Evolutionary conservation across 2,113 vertebrate genomes (phyloP), one percentile per base, ranked within the genome.

Genomic region (Nettapus auritus): DNA sequence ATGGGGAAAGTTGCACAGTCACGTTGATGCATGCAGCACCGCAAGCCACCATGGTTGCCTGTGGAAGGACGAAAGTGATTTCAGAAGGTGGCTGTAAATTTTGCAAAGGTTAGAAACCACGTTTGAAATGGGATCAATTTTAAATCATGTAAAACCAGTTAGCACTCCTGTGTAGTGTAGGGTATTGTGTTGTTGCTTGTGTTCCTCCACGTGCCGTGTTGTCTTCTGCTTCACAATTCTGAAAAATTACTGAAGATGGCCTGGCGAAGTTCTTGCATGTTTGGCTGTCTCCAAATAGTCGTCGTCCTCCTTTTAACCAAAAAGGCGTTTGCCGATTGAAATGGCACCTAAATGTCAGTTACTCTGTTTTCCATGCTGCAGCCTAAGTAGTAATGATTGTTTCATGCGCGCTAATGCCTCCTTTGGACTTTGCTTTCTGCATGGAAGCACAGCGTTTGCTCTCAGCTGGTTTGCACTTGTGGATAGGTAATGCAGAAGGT

Each of bases 341-440:
- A 56, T 68, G 46, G 11, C 2, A 4, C 22, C 6, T 13, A n/a
- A 63, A 46, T 28, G 36, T 55, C 19, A 20, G 55, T 66, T 64
- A 21, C 34, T 88, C 38, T 63, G 11, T 77, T 29, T 75, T 38
- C 33, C 0, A 0, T n/a, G 25, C 44, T 74, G 73, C 68, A 63
- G 60, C 75, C 64, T 70, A 48, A 74, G 50, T 44, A 63, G 44
- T 33, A 52, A 63, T 13, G 52, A 42, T 17, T 60, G 56, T 89
- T 95, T 89, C 77, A 82, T 69, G 60, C 34, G 19, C 48, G 7
- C 36, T 44, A 66, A 70, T 89, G 87, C 57, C 42, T 88, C n/a
- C 77, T 75, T 84, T 71, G 94, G 94, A 95, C 89, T 96, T 93
- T 55, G 70, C 53, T 16, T 92, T 77, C 63, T 85, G 67, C 40